These are phyloP conservation scores for Drosophila mercatorum DNA, from an alignment of 2,888 invertebrate species.

Conservation along the genomic window DNA sequence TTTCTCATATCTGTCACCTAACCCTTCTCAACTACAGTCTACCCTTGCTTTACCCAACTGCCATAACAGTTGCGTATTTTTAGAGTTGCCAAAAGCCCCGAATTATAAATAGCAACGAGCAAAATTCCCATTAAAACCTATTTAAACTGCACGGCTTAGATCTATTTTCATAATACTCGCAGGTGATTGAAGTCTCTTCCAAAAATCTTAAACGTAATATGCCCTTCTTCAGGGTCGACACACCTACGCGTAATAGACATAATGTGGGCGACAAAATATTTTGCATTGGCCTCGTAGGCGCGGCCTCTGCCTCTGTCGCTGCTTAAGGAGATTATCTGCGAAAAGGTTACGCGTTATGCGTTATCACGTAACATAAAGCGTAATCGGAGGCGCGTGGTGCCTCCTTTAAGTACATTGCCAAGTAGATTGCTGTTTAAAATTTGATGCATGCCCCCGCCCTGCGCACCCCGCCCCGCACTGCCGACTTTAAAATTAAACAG, in stretches of 20 bases:
- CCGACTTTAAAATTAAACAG: conserved; percentile 66
- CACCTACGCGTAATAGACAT: conserved; percentile 35
- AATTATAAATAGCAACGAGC: background rate
- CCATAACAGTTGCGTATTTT: background rate
- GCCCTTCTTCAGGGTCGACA: conserved; percentile 18
- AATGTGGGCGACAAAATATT: conserved; percentile 51
- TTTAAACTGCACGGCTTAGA: background rate
- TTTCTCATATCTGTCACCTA: background rate
- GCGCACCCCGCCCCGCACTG: background rate
- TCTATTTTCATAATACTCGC: conserved; percentile 6
- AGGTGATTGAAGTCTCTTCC: background rate
- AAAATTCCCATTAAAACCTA: background rate
- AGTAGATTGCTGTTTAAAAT: conserved; percentile 78
- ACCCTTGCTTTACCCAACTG: background rate
- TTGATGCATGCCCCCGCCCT: conserved; percentile 66
- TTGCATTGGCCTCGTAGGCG: conserved; percentile 46
- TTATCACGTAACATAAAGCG: conserved; percentile 81
- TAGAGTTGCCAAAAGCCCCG: background rate
- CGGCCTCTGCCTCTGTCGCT: conserved; percentile 34
- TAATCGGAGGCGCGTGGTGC: conserved; percentile 77
- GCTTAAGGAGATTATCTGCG: conserved; percentile 79
- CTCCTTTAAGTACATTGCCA: conserved; percentile 69
- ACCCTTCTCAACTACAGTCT: background rate
- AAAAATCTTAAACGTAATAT: background rate
- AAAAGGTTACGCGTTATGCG: conserved; percentile 80